Evolutionary conservation across 2,888 invertebrate species (phyloP), one percentile per base, ranked within the genome.

Genomic region (Agrochola circellaris): DNA sequence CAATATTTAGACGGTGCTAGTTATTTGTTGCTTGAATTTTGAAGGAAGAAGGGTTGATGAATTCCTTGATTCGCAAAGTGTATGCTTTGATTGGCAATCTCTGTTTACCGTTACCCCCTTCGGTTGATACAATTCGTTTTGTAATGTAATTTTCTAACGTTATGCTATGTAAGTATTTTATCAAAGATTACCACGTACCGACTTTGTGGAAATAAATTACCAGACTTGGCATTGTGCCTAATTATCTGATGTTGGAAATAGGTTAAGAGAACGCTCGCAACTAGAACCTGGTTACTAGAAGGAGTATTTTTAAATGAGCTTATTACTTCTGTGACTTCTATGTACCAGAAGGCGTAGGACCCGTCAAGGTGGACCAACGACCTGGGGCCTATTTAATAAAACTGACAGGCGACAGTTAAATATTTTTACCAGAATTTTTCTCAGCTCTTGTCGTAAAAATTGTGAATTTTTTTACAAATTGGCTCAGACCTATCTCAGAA

Each of bases 221-320:
- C 34, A 54, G 81, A 38, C 26, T 79, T 79, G 78, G 78, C 78
- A 26, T 45, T 54, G 81, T 54, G 78, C 78, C 78, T 66, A 74
- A 74, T 81, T n/a, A 74, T 54, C 65, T 30, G 80, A 79, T 81
- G 54, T 11, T 45, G 58, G 58, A 81, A 48, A 66, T 54, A 45
- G 78, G 75, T 62, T 80, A 77, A 77, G 54, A 48, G 73, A 48
- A 48, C 15, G 11, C 20, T n/a, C 65, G 23, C 11, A 23, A 30
- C 13, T 45, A 8, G 26, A 54, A 26, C 42, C 42, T 58, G 17
- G 15, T 17, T 26, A 15, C n/a, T 17, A 48, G 5, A 15, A 15
- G 1, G 26, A 26, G 1, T 48, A 62, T 26, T 2, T 34, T 34
- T 17, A 6, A 34, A 15, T 45, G 9, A 20, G 6, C 20, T 54